Conservation (phyloP, 2,113 vertebrate genomes). For the Leptosomus discolor region DNA sequence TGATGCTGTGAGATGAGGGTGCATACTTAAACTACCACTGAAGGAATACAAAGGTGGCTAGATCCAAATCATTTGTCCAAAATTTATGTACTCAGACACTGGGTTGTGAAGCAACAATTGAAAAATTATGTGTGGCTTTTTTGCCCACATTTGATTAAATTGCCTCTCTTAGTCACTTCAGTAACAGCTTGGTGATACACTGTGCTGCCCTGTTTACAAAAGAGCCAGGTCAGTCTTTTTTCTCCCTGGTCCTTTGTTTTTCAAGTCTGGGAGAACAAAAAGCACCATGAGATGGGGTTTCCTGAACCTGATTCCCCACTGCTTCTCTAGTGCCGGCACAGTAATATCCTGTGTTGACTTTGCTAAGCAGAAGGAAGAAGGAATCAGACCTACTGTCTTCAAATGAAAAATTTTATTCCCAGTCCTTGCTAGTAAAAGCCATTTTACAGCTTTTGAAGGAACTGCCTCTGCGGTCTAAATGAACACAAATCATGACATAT, state of each 20-base stretch:
- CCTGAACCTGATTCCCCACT: not conserved
- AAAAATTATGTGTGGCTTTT: not conserved
- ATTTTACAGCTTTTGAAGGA: not conserved
- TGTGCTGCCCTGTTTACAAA: not conserved
- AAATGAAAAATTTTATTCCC: not conserved
- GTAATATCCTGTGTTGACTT: not conserved
- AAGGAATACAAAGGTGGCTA: not conserved
- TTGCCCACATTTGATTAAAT: not conserved
- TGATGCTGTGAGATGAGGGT: not conserved
- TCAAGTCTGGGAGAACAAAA: not conserved
- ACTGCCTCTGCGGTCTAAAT: not conserved
- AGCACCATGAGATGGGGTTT: not conserved
- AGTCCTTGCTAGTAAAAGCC: not conserved
- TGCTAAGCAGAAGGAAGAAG: not conserved
- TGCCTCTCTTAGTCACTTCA: not conserved
- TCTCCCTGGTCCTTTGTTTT: not conserved
- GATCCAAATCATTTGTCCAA: not conserved
- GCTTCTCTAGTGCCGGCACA: not conserved
- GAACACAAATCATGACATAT: not conserved
- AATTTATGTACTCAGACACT: not conserved
- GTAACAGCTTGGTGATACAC: not conserved
- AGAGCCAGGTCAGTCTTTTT: not conserved
- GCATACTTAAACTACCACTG: not conserved
- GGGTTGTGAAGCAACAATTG: not conserved
- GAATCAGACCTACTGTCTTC: not conserved